Conservation (phyloP, 2,113 vertebrate genomes). For the Porphyrio hochstetteri region DNA sequence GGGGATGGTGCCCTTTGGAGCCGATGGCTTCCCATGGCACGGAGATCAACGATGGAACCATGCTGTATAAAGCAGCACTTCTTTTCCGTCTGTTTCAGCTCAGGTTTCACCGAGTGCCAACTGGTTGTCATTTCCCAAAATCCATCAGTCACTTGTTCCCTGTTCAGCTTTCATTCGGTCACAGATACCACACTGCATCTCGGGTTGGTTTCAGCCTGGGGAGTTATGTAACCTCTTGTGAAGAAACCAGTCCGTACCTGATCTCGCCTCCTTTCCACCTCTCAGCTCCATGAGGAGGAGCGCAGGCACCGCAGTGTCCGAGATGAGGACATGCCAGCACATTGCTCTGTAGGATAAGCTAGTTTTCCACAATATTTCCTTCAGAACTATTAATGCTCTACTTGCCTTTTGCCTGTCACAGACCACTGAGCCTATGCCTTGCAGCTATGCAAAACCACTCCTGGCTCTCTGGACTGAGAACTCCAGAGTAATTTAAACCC, state of each 20-base stretch:
- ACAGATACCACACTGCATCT: background rate
- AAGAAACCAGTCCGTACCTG: background rate
- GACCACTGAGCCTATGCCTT: background rate
- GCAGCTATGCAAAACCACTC: background rate
- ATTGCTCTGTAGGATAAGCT: background rate
- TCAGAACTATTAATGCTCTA: background rate
- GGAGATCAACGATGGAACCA: background rate
- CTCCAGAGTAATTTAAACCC: background rate
- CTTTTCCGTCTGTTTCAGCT: background rate
- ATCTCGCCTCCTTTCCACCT: background rate
- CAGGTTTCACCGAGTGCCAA: background rate
- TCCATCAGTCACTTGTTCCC: background rate
- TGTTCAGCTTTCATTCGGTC: background rate
- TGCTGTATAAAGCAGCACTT: background rate
- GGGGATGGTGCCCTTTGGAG: background rate
- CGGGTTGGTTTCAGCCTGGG: background rate
- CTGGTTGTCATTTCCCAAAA: background rate
- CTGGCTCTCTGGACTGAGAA: background rate
- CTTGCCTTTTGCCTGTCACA: background rate
- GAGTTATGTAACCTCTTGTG: background rate
- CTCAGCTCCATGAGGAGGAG: background rate
- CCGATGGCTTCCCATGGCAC: background rate
- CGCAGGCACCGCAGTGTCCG: background rate
- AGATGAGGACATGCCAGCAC: background rate
- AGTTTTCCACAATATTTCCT: background rate